Conservation (phyloP, 1,140 invertebrate genomes). For the Nasonia longicornis region DNA sequence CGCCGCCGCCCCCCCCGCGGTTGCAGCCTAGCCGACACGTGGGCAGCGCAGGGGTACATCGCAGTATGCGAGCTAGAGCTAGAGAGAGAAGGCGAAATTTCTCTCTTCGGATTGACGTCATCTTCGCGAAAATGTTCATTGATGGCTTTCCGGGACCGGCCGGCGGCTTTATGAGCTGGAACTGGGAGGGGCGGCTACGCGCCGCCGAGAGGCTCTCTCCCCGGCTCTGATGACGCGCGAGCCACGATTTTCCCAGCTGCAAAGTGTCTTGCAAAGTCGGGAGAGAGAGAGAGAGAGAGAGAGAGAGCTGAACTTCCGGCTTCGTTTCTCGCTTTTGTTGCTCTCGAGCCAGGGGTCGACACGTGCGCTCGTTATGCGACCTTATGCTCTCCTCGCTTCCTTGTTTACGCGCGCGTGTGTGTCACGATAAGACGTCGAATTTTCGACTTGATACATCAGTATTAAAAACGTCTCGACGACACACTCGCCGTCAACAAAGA, state of each 20-base stretch:
- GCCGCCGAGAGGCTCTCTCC: background rate
- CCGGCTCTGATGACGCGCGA: background rate
- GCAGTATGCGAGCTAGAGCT: no score
- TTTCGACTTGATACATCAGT: no score
- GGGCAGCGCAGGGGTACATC: background rate
- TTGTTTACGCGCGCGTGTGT: no score
- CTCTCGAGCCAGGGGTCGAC: background rate
- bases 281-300: no score
- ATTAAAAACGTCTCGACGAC: no score
- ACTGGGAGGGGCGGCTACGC: background rate
- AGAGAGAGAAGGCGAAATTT: background rate
- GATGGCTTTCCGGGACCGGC: background rate
- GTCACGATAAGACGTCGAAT: no score
- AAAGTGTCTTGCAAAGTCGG: background rate
- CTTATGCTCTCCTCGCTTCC: no score
- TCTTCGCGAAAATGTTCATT: constrained; percentile 13
- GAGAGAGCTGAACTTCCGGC: background rate
- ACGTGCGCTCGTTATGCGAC: background rate
- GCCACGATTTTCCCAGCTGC: background rate
- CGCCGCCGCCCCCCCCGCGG: background rate
- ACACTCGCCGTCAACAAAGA: no score
- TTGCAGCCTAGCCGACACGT: constrained; percentile 6
- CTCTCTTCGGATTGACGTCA: background rate
- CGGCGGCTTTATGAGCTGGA: background rate
- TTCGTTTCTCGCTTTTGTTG: constrained; percentile 5